Evolutionary conservation across 2,888 invertebrate genomes (phyloP), one percentile per base, ranked within the genome.

Genomic region (Lissonota sp.): DNA sequence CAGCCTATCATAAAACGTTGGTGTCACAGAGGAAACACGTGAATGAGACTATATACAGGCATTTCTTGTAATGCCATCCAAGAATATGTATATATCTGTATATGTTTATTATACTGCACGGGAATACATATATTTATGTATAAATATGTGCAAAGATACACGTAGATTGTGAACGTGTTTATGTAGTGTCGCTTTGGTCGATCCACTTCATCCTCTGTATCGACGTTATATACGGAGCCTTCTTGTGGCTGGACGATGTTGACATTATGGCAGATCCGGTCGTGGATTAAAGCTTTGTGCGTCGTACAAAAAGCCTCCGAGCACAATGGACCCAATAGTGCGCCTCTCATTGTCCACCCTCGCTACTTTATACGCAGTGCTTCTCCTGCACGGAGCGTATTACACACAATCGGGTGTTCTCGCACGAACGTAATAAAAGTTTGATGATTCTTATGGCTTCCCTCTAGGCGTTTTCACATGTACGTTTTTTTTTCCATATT

Each of bases 241-340:
- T 55, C 62, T 10, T 55, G 67, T 62, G 83, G 83, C 85, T 85
- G 80, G 85, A 87, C 85, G 87, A 88, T 91, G 91, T 91, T 91
- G 91, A 91, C 91, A 91, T 90, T 91, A 88, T n/a, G n/a, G 89
- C 86, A 90, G 91, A 92, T 92, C 89, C 87, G 89, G 84, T 89
- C 88, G 87, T 87, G 91, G 92, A 92, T 92, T 92, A 92, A 90
- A 90, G 89, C 91, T 92, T 92, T 91, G 91, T 90, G 26, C 39
- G 84, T 78, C 81, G 85, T 84, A 90, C 90, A 91, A 90, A 84
- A 83, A 83, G 88, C 87, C 85, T 83, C 70, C 66, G 84, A 26
- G 79, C 86, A 90, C 90, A 91, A 92, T 91, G 87, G 85, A 60
- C 83, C 81, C 51, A 64, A 67, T 40, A 46, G 80, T 53, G 64